These are phyloP conservation scores for Isaurus tuberculatus DNA, from an alignment of 92 coral and sea anemone genomes.

Conservation along the genomic window DNA sequence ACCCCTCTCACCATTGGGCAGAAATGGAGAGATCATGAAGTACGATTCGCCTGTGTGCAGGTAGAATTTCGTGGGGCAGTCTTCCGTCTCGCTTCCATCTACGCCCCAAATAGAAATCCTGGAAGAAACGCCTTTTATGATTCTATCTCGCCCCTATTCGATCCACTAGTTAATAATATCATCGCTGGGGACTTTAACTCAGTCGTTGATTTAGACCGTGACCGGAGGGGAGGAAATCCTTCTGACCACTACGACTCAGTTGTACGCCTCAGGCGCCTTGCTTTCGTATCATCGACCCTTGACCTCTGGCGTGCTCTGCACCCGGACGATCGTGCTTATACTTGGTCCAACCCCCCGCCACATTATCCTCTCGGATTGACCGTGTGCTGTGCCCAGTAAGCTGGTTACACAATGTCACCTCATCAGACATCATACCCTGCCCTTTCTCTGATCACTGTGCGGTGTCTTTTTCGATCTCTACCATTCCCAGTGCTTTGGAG, in stretches of 20 bases:
- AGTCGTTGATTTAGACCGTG: not conserved
- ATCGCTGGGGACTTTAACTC: too few relatives aligned
- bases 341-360: not conserved
- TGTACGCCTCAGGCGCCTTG: not conserved
- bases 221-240: constrained; percentile 5
- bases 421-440: too few relatives aligned
- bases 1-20: not conserved
- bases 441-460: constrained; percentile 13
- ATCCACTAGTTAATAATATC: not conserved
- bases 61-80: not conserved
- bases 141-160: not conserved
- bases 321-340: too few relatives aligned
- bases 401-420: not conserved
- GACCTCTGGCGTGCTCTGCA: too few relatives aligned
- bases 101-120: not conserved
- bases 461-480: not conserved
- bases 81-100: constrained; percentile 2
- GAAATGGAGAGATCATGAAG: not conserved
- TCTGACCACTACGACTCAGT: too few relatives aligned
- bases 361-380: too few relatives aligned
- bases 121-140: not conserved
- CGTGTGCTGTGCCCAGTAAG: not conserved
- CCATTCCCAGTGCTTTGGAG: not conserved
- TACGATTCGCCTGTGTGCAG: not conserved
- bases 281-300: not conserved